Conservation (phyloP, 2,888 invertebrate genomes). For the Syritta pipiens region DNA sequence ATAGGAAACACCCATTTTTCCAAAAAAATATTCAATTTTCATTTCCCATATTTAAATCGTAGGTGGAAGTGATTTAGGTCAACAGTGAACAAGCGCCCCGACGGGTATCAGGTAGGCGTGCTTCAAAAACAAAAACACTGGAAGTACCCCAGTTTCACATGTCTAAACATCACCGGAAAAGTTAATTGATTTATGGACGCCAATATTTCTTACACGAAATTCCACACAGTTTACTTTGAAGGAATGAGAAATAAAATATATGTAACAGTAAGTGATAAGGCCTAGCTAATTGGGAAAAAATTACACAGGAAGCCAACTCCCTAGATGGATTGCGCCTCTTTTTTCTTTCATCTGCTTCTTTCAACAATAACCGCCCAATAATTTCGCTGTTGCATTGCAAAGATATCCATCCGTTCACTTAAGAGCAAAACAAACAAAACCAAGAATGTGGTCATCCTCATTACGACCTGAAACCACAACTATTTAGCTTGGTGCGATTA, state of each 20-base stretch:
- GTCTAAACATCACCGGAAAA: constrained; percentile 34
- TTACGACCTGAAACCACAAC: too few relatives aligned
- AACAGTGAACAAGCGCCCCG: constrained; percentile 22
- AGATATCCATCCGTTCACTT: too few relatives aligned
- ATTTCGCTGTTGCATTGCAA: background rate
- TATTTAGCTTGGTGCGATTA: too few relatives aligned
- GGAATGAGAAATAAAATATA: background rate
- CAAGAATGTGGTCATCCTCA: too few relatives aligned
- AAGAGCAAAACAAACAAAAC: too few relatives aligned
- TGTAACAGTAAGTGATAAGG: background rate
- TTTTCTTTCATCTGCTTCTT: background rate
- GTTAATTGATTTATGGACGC: constrained; percentile 30
- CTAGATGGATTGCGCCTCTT: constrained; percentile 16
- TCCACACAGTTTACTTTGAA: background rate
- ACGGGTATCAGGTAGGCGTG: constrained; percentile 47
- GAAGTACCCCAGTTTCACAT: constrained; percentile 24
- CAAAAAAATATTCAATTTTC: too few relatives aligned
- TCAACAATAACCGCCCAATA: background rate
- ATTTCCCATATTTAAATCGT: constrained; percentile 5
- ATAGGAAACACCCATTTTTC: too few relatives aligned
- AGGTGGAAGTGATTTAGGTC: constrained; percentile 8
- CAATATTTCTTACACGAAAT: constrained; percentile 13
- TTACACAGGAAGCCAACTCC: constrained; percentile 58
- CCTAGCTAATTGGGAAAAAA: constrained; percentile 55
- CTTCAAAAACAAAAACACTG: constrained; percentile 44